phyloP scores from a whole-genome alignment of 2,797 vertebrate species.

The Cetoscarus ocellatus region DNA sequence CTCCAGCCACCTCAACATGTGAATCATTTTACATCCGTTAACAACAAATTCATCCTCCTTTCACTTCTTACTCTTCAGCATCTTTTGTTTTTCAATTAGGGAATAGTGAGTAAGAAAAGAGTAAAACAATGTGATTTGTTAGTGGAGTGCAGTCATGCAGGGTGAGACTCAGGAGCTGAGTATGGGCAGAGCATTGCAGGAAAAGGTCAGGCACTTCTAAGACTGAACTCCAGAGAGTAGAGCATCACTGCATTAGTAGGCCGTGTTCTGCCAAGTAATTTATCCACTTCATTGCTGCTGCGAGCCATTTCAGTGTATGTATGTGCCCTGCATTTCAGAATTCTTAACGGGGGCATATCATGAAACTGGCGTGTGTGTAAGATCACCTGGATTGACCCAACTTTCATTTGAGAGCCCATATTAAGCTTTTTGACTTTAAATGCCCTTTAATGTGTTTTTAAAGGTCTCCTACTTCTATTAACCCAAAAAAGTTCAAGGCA shows the following conservation, averaged over 20 bases:
- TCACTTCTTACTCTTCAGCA: background rate
- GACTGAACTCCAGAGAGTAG: slow-evolving; percentile 27
- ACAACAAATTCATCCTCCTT: background rate
- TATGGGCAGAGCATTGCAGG: slow-evolving; percentile 7
- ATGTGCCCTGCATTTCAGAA: background rate
- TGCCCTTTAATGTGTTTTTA: too few relatives aligned
- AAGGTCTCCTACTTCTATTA: too few relatives aligned
- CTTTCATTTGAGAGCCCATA: too few relatives aligned
- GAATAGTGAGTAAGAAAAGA: background rate
- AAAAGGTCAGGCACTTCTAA: slow-evolving; percentile 32
- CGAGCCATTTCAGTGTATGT: slow-evolving; percentile 4
- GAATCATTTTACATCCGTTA: background rate
- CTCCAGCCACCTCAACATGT: background rate
- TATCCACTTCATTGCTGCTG: slow-evolving; percentile 10
- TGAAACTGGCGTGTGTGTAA: too few relatives aligned
- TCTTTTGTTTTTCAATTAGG: background rate
- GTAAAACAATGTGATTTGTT: background rate
- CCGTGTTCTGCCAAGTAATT: slow-evolving; percentile 2
- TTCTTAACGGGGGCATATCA: background rate
- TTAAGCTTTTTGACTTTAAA: too few relatives aligned
- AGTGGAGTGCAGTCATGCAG: background rate
- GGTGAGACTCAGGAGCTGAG: slow-evolving; percentile 7
- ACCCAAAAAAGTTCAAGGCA: too few relatives aligned
- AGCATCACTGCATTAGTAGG: slow-evolving; percentile 33
- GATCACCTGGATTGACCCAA: too few relatives aligned